These are phyloP conservation scores for Troides aeacus DNA, from an alignment of 2,888 invertebrate genomes.

Conservation along the genomic window DNA sequence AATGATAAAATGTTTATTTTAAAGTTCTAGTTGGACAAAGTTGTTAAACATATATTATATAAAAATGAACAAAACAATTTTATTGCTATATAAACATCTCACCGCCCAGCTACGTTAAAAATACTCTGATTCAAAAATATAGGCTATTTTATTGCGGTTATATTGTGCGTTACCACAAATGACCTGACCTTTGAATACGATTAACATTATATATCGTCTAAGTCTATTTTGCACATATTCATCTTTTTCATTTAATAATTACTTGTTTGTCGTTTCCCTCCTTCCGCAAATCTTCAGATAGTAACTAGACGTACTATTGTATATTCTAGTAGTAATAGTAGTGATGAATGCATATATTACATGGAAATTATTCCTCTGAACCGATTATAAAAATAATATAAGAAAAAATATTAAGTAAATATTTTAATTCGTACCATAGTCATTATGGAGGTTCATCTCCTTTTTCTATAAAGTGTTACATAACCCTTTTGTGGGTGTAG, in stretches of 20 bases:
- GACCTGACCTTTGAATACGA: slow-evolving; percentile 2
- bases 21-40: too few relatives aligned
- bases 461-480: not conserved
- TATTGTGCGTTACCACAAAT: slow-evolving; percentile 6
- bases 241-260: too few relatives aligned
- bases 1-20: too few relatives aligned
- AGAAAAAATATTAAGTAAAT: too few relatives aligned
- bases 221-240: not conserved
- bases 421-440: not conserved
- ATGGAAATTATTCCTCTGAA: too few relatives aligned
- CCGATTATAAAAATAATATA: too few relatives aligned
- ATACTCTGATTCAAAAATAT: not conserved
- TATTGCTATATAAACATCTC: not conserved
- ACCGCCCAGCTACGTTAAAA: slow-evolving; percentile 2
- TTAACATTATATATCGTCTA: not conserved
- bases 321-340: too few relatives aligned
- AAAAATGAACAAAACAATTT: not conserved
- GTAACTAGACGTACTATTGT: too few relatives aligned
- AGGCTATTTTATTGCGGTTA: not conserved
- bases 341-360: too few relatives aligned
- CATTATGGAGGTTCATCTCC: not conserved
- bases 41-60: not conserved
- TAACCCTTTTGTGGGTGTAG: not conserved
- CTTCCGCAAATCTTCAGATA: too few relatives aligned
- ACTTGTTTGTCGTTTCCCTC: too few relatives aligned